A percentile compares a stretch with the other conserved stretches of the same genome.
Evolutionary conservation across 2,888 invertebrate species (phyloP).

Genomic region (Bellardia pandia): DNA sequence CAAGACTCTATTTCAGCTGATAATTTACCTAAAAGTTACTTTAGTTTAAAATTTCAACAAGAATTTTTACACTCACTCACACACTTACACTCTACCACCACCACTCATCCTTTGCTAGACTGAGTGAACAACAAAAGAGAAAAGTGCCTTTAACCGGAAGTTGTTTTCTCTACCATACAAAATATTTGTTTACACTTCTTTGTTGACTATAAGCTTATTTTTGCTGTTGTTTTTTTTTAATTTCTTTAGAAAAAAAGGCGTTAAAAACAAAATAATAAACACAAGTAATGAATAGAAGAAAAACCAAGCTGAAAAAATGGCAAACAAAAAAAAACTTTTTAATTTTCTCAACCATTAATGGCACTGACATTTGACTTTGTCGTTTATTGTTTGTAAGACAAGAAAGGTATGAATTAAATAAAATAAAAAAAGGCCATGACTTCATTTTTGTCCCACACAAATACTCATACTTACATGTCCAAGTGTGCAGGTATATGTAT

Average conservation of each 20-base stretch:
- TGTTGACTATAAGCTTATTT: neutral
- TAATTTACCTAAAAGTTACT: constrained; percentile 16
- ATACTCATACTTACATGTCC: neutral
- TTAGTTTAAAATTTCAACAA: constrained; percentile 42
- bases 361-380: constrained; percentile 73
- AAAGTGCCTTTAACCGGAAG: constrained; percentile 45
- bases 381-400: constrained; percentile 47
- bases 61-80: neutral
- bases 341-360: constrained; percentile 69
- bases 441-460: neutral
- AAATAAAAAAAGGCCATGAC: neutral
- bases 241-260: constrained; percentile 33
- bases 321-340: constrained; percentile 37
- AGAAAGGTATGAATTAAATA: constrained; percentile 24
- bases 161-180: constrained; percentile 34
- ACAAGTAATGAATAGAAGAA: constrained; percentile 22
- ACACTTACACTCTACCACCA: too few species aligned
- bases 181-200: constrained; percentile 48
- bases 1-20: neutral
- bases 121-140: neutral
- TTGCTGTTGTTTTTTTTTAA: neutral
- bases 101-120: neutral
- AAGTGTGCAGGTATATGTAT: too few species aligned
- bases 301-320: constrained; percentile 15
- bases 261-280: constrained; percentile 60